phyloP scores from a whole-genome alignment of 2,888 invertebrate species.

The Amaurobius ferox region DNA sequence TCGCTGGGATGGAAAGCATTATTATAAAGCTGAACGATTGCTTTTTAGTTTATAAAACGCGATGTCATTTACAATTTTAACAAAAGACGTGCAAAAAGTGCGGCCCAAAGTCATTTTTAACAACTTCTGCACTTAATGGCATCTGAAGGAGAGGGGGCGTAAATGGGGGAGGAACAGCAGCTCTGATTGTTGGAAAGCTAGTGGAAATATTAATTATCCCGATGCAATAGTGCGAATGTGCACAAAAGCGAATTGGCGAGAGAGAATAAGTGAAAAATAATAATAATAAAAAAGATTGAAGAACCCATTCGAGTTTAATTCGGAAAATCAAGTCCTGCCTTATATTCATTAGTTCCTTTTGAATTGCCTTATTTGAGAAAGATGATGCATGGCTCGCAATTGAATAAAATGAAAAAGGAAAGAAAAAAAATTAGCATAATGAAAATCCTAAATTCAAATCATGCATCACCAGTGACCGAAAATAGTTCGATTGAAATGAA shows the following conservation, averaged over 20 bases:
- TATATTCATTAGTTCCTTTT: conserved; percentile 71
- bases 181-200: conserved; percentile 68
- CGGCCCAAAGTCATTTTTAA: conserved; percentile 49
- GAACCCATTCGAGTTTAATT: conserved; percentile 35
- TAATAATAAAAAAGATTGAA: conserved; percentile 52
- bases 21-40: conserved; percentile 27
- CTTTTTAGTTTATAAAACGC: conserved; percentile 71
- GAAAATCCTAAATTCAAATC: conserved; percentile 72
- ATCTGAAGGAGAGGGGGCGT: neutral
- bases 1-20: neutral
- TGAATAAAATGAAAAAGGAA: conserved; percentile 55
- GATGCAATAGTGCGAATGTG: conserved; percentile 64
- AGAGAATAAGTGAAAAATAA: conserved; percentile 59
- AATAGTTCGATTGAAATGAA: conserved; percentile 66
- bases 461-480: conserved; percentile 72
- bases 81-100: conserved; percentile 48
- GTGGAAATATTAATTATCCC: conserved; percentile 71
- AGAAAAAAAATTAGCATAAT: conserved; percentile 65
- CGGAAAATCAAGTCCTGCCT: conserved; percentile 60
- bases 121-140: conserved; percentile 62
- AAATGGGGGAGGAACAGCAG: neutral
- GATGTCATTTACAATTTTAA: conserved; percentile 69
- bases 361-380: conserved; percentile 69
- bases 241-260: conserved; percentile 50
- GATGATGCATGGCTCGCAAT: conserved; percentile 59